Evolutionary conservation across 2,797 vertebrate species (phyloP).

Genomic region (Pachyuromys duprasi): DNA sequence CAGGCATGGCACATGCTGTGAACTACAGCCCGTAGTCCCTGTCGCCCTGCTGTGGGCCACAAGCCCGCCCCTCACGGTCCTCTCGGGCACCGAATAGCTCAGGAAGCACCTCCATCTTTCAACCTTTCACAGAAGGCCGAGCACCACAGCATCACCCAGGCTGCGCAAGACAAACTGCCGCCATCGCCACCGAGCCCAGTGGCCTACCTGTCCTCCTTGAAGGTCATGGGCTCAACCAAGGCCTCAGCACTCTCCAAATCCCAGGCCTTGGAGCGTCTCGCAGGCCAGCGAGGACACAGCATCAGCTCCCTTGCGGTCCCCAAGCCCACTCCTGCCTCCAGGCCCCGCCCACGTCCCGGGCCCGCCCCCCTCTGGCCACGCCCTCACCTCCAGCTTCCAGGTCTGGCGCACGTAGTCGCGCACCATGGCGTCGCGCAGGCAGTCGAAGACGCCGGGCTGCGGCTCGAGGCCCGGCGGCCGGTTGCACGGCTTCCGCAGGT

Average conservation of each 20-base stretch:
- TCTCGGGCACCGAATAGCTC: constrained; percentile 73
- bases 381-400: constrained; percentile 95
- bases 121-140: constrained; percentile 89
- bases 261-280: constrained; percentile 91
- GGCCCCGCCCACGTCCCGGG: rapidly evolving
- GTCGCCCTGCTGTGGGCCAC: background rate
- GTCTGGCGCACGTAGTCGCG: constrained; percentile 95
- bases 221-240: background rate
- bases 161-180: constrained; percentile 90
- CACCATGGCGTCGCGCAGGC: constrained; percentile 95
- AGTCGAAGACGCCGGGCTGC: constrained; percentile 92
- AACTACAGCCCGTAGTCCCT: background rate
- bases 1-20: background rate
- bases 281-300: constrained; percentile 88
- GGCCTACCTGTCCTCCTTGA: background rate
- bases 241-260: constrained; percentile 92
- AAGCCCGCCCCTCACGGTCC: background rate
- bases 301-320: constrained; percentile 61
- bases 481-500: constrained; percentile 94
- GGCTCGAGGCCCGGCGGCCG: constrained; percentile 89
- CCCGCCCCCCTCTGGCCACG: background rate
- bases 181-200: constrained; percentile 74
- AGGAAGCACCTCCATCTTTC: constrained; percentile 77
- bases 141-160: constrained; percentile 90
- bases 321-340: background rate